Conservation (phyloP, 2,888 invertebrate genomes). For the Eupithecia insigniata region DNA sequence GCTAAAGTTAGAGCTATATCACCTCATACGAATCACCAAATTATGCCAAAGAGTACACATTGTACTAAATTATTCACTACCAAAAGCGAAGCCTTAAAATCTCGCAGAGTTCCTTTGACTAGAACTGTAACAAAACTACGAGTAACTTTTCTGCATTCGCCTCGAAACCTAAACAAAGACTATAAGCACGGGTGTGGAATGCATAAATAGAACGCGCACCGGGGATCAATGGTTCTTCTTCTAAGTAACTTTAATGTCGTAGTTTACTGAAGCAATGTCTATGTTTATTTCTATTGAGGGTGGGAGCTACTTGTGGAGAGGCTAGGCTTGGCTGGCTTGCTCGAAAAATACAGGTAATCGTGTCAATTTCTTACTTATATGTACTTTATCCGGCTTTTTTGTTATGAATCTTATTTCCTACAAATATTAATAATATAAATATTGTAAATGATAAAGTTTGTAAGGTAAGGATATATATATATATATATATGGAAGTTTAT, state of each 20-base stretch:
- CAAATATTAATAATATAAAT: too few species aligned
- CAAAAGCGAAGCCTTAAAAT: constrained; percentile 21
- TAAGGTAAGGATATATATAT: too few species aligned
- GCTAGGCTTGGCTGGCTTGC: neutral
- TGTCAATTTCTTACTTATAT: neutral
- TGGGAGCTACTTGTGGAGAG: neutral
- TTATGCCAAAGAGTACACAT: constrained; percentile 14
- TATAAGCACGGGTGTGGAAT: constrained; percentile 21
- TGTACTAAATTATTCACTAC: constrained; percentile 21
- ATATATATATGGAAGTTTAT: too few species aligned
- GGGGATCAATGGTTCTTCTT: constrained; percentile 10
- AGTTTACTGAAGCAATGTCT: neutral
- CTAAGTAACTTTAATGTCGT: neutral
- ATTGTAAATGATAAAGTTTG: too few species aligned
- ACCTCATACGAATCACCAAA: constrained; percentile 7
- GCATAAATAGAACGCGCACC: constrained; percentile 18
- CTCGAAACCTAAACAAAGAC: constrained; percentile 28
- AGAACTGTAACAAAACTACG: constrained; percentile 17
- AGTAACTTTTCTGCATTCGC: constrained; percentile 32
- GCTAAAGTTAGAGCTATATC: neutral
- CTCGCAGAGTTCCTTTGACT: constrained; percentile 24
- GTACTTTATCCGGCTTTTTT: too few species aligned
- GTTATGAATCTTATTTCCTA: too few species aligned
- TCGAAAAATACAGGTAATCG: neutral
- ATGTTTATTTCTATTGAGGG: neutral